Conservation (phyloP, 2,888 invertebrate species). For the Iphiclides podalirius region DNA sequence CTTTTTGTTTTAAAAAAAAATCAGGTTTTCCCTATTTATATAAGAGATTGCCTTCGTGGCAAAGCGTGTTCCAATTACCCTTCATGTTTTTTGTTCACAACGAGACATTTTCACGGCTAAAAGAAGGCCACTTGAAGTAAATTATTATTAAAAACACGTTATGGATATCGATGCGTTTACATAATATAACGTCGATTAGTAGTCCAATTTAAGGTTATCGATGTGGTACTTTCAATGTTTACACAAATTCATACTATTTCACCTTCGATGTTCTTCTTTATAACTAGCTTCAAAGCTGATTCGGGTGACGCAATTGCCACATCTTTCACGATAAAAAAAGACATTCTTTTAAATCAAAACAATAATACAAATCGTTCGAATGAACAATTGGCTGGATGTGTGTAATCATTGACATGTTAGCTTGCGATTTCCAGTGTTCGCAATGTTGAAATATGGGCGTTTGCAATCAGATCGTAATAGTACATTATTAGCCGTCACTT, state of each 20-base stretch:
- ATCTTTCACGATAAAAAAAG: no score
- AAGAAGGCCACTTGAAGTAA: not conserved
- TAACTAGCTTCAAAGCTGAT: no score
- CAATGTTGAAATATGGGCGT: slow-evolving; percentile 22
- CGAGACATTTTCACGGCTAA: not conserved
- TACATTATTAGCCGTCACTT: slow-evolving; percentile 25
- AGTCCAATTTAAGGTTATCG: no score
- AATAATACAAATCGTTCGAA: no score
- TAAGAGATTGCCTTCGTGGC: not conserved
- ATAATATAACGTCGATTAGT: no score
- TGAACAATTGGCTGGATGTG: no score
- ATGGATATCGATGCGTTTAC: not conserved
- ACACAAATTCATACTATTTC: slow-evolving; percentile 4
- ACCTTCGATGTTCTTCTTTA: slow-evolving; percentile 19
- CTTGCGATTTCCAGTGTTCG: not conserved
- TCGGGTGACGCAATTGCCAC: no score
- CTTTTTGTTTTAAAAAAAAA: no score
- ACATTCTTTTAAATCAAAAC: no score
- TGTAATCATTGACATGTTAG: not conserved
- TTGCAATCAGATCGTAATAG: slow-evolving; percentile 20
- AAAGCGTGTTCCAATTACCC: not conserved
- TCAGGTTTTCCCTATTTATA: not conserved
- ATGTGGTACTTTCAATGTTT: slow-evolving; percentile 16
- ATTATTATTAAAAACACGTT: not conserved
- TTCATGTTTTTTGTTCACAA: not conserved